phyloP scores from a whole-genome alignment of 1,140 invertebrate species.

The Neodiprion lecontei region DNA sequence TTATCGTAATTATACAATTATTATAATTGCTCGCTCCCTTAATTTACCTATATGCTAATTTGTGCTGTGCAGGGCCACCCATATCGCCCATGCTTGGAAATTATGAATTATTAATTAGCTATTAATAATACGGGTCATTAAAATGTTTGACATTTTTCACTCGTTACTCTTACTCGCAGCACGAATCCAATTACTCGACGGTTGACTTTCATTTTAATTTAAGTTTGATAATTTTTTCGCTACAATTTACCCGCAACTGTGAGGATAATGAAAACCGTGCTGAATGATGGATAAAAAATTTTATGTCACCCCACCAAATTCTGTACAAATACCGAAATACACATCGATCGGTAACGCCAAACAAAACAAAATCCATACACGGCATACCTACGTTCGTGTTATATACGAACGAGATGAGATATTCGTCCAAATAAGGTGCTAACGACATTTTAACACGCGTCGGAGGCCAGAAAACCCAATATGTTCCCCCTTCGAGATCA shows the following conservation, averaged over 20 bases:
- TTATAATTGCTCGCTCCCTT: constrained; percentile 36
- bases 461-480: not conserved
- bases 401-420: no score
- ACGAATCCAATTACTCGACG: not conserved
- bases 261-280: not conserved
- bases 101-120: constrained; percentile 46
- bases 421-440: not conserved
- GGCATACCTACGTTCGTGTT: no score
- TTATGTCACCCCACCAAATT: no score
- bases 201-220: not conserved
- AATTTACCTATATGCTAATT: constrained; percentile 39
- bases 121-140: not conserved
- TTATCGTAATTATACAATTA: constrained; percentile 42
- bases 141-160: not conserved
- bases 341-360: no score
- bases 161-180: no score
- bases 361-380: no score
- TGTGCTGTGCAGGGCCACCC: constrained; percentile 24
- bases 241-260: not conserved
- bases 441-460: not conserved
- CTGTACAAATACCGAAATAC: no score
- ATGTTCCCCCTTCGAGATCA: not conserved
- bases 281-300: not conserved
- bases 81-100: constrained; percentile 14
- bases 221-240: not conserved